These are phyloP conservation scores for Pseudobourletiella spinata DNA, from an alignment of 1,140 invertebrate genomes.

Conservation along the genomic window DNA sequence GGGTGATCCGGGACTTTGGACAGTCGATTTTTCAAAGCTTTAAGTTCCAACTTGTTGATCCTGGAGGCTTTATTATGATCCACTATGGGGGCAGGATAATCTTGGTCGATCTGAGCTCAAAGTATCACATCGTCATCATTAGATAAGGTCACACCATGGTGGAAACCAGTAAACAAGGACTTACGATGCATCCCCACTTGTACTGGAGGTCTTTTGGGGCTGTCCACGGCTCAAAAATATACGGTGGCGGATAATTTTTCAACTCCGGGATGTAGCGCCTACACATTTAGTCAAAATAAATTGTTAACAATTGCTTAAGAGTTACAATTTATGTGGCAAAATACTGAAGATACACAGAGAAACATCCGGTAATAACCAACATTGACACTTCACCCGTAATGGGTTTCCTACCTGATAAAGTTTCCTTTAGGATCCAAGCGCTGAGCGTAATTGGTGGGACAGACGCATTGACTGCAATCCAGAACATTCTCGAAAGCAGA, in stretches of 20 bases:
- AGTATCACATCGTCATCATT: neutral
- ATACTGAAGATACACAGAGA: neutral
- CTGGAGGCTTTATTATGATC: conserved; percentile 41
- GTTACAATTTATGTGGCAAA: neutral
- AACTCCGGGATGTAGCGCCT: conserved; percentile 45
- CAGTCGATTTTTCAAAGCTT: conserved; percentile 29
- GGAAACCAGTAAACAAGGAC: conserved; percentile 22
- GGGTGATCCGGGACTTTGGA: conserved; percentile 46
- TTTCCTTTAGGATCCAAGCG: conserved; percentile 59
- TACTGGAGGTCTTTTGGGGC: conserved; percentile 43
- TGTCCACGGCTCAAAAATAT: conserved; percentile 47
- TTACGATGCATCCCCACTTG: conserved; percentile 43
- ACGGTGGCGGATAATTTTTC: conserved; percentile 42
- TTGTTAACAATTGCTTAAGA: conserved; percentile 11
- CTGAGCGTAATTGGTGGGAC: conserved; percentile 57
- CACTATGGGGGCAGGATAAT: conserved; percentile 45
- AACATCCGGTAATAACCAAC: neutral
- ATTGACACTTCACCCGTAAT: neutral
- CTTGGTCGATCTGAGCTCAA: conserved; percentile 38
- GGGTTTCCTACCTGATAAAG: conserved; percentile 50
- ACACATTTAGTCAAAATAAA: conserved; percentile 18
- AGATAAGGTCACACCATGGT: neutral
- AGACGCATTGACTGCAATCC: conserved; percentile 55
- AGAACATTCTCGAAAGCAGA: conserved; percentile 59
- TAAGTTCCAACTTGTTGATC: conserved; percentile 39